phyloP scores from a whole-genome alignment of 1,140 invertebrate species.

The Megalopta genalis region DNA sequence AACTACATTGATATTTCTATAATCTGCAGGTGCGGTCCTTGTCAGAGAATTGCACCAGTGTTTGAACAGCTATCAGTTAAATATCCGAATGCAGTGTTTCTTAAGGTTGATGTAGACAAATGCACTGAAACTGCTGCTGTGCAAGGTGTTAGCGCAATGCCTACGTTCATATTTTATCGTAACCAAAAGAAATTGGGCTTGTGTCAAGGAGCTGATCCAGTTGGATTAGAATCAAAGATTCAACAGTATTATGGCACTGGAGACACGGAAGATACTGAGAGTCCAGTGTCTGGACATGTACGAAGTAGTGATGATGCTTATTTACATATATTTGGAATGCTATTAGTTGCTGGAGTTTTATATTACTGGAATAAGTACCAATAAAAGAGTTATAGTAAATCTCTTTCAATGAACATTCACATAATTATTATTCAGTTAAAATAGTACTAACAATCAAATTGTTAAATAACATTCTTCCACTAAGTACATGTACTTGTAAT shows the following conservation, averaged over 20 bases:
- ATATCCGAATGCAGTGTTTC: constrained; percentile 93
- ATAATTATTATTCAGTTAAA: constrained; percentile 20
- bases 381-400: constrained; percentile 47
- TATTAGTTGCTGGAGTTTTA: constrained; percentile 68
- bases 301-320: constrained; percentile 69
- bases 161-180: constrained; percentile 97
- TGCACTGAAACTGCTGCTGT: constrained; percentile 91
- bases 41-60: constrained; percentile 93
- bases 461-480: constrained; percentile 12
- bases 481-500: constrained; percentile 35
- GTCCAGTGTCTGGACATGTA: constrained; percentile 89
- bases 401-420: constrained; percentile 40
- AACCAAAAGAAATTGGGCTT: constrained; percentile 89
- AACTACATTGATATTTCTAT: constrained; percentile 10
- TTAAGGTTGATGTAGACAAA: constrained; percentile 97
- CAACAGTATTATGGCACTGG: constrained; percentile 90
- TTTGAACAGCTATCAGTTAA: constrained; percentile 92
- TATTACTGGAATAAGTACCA: constrained; percentile 73
- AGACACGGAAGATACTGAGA: constrained; percentile 82
- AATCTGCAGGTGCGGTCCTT: constrained; percentile 93
- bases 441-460: constrained; percentile 16
- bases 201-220: constrained; percentile 91
- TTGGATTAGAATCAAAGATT: constrained; percentile 92
- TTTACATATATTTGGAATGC: constrained; percentile 73
- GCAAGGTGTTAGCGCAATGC: constrained; percentile 96